Percentiles rank a stretch among this genome's conserved stretches.
Evolutionary conservation across 1,140 invertebrate genomes (phyloP).

Genomic region (Achroia grisella): DNA sequence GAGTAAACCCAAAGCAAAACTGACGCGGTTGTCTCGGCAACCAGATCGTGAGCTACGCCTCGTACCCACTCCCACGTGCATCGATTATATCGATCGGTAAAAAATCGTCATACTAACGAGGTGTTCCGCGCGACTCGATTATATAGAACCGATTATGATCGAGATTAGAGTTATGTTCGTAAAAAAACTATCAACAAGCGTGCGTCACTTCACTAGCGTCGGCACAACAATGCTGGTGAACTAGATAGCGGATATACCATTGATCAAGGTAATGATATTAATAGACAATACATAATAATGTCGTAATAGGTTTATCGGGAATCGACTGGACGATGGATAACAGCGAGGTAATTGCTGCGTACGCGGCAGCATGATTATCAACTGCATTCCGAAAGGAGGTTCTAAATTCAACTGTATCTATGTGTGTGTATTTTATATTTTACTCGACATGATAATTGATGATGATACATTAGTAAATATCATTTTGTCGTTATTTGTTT

Average conservation of each 20-base stretch:
- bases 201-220: constrained; percentile 28
- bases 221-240: constrained; percentile 5
- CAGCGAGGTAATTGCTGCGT: too few species aligned
- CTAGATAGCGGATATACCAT: constrained; percentile 7
- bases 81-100: constrained; percentile 4
- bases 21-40: constrained; percentile 43
- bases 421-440: too few species aligned
- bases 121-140: not conserved
- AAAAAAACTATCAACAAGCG: constrained; percentile 56
- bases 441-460: too few species aligned
- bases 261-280: constrained; percentile 10
- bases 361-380: too few species aligned
- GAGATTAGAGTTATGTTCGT: constrained; percentile 18
- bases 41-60: constrained; percentile 18
- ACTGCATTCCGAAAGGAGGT: too few species aligned
- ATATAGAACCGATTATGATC: not conserved
- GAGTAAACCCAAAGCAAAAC: constrained; percentile 32
- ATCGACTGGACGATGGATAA: not conserved
- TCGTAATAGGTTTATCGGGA: constrained; percentile 4
- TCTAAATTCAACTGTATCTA: too few species aligned
- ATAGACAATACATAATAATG: constrained; percentile 1
- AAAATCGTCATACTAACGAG: constrained; percentile 2
- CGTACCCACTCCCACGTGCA: not conserved
- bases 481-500: too few species aligned
- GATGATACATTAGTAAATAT: too few species aligned